These are phyloP conservation scores for Pimpla rufipes DNA, from an alignment of 2,888 invertebrate genomes.

Conservation along the genomic window DNA sequence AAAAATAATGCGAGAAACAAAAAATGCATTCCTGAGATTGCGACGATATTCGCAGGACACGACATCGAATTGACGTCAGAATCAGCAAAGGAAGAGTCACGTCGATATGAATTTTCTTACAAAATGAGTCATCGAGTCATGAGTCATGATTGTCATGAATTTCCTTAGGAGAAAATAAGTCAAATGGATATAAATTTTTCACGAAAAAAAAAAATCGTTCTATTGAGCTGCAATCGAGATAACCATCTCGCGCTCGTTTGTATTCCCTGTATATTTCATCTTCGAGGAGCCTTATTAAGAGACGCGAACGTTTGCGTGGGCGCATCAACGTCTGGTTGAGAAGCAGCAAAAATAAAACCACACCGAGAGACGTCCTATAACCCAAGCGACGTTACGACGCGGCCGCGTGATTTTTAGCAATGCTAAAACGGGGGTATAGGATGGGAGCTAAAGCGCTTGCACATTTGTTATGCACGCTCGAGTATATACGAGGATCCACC, in stretches of 20 bases:
- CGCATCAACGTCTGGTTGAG: slow-evolving; percentile 27
- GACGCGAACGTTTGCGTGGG: slow-evolving; percentile 35
- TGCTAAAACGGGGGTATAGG: slow-evolving; percentile 19
- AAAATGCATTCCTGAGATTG: not conserved
- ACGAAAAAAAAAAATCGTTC: slow-evolving; percentile 1
- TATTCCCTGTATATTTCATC: not conserved
- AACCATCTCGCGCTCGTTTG: not conserved
- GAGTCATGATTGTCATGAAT: too few relatives aligned
- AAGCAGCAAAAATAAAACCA: not conserved
- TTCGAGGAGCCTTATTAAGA: slow-evolving; percentile 15
- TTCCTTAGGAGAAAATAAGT: too few relatives aligned
- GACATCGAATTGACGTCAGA: too few relatives aligned
- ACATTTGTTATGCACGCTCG: slow-evolving; percentile 36
- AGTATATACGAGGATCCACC: slow-evolving; percentile 10
- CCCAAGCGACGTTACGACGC: slow-evolving; percentile 14
- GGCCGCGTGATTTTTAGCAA: slow-evolving; percentile 47
- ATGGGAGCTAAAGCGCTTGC: slow-evolving; percentile 14
- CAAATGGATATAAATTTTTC: not conserved
- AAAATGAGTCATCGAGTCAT: too few relatives aligned
- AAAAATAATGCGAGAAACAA: not conserved
- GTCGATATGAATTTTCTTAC: too few relatives aligned
- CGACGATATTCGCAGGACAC: too few relatives aligned
- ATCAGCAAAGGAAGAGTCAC: too few relatives aligned
- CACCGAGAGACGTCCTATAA: slow-evolving; percentile 12
- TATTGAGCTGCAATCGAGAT: not conserved